Evolutionary conservation across 2,113 vertebrate genomes (phyloP).

Genomic region (Rhinolophus sinicus): DNA sequence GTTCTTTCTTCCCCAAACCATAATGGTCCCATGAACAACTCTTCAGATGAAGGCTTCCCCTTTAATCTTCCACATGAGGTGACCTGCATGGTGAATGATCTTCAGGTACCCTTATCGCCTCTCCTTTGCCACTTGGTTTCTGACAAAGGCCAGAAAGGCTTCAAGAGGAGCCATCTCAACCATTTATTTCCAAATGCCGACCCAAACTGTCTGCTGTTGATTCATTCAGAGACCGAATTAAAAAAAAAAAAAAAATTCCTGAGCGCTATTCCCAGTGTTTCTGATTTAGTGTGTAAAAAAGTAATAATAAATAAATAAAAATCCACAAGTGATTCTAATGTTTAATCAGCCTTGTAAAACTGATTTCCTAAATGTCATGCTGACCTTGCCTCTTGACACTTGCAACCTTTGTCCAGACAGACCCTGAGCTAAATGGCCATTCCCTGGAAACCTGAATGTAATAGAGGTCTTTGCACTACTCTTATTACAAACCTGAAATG

Average conservation of each 20-base stretch:
- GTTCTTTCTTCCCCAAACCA: slow-evolving; percentile 23
- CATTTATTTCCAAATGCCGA: not conserved
- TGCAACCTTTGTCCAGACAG: not conserved
- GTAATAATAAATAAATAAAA: not conserved
- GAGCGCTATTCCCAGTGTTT: not conserved
- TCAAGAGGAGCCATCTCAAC: not conserved
- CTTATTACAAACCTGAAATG: slow-evolving; percentile 1
- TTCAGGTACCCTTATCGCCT: not conserved
- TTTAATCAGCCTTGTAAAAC: not conserved
- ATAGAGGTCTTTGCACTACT: not conserved
- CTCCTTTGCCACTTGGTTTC: not conserved
- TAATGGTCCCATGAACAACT: not conserved
- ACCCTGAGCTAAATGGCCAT: not conserved
- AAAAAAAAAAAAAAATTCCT: not conserved
- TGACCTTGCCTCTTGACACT: not conserved
- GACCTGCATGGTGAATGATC: too few species aligned
- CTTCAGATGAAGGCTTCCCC: not conserved
- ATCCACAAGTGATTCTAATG: not conserved
- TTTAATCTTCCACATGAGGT: not conserved
- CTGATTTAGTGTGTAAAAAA: not conserved
- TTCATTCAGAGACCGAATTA: not conserved
- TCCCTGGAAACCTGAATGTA: not conserved
- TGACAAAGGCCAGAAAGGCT: not conserved
- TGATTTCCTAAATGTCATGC: not conserved
- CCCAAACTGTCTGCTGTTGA: not conserved